Evolutionary conservation across 1,140 invertebrate species (phyloP).

Genomic region (Drosophila sturtevanti): DNA sequence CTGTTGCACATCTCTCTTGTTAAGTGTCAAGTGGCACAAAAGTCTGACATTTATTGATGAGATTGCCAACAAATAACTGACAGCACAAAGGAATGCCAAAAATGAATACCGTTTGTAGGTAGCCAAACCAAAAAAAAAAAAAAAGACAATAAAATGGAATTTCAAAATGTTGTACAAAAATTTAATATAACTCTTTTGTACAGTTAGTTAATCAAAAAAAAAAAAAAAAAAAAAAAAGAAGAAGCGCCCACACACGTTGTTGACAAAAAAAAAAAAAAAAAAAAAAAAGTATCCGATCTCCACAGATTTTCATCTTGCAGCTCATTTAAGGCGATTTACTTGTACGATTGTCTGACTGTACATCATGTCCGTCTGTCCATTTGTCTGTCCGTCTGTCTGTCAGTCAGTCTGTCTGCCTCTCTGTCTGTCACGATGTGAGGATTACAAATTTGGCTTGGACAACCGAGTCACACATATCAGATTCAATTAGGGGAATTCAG

Average conservation of each 20-base stretch:
- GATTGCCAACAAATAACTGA: conserved; percentile 32
- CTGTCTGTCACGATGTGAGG: conserved; percentile 56
- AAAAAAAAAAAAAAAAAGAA: conserved; percentile 14
- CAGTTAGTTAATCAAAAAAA: conserved; percentile 37
- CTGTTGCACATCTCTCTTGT: conserved; percentile 13
- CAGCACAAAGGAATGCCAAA: conserved; percentile 48
- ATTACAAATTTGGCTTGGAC: conserved; percentile 53
- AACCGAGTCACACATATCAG: conserved; percentile 38
- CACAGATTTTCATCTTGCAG: conserved; percentile 32
- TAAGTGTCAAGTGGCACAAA: conserved; percentile 22
- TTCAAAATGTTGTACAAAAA: conserved; percentile 41
- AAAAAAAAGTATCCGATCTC: conserved; percentile 9
- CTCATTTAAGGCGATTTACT: conserved; percentile 69
- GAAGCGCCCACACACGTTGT: conserved; percentile 49
- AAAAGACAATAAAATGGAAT: conserved; percentile 14
- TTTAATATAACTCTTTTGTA: conserved; percentile 20
- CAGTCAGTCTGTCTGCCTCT: conserved; percentile 12
- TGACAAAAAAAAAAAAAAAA: conserved; percentile 19
- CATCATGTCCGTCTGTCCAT: background rate
- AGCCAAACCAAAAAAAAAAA: conserved; percentile 40
- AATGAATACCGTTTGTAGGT: conserved; percentile 4
- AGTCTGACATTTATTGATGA: conserved; percentile 54
- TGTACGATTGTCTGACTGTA: background rate
- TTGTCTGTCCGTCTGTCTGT: background rate
- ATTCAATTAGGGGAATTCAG: conserved; percentile 10